Conservation (phyloP, 2,888 invertebrate genomes). For the Tineola bisselliella region DNA sequence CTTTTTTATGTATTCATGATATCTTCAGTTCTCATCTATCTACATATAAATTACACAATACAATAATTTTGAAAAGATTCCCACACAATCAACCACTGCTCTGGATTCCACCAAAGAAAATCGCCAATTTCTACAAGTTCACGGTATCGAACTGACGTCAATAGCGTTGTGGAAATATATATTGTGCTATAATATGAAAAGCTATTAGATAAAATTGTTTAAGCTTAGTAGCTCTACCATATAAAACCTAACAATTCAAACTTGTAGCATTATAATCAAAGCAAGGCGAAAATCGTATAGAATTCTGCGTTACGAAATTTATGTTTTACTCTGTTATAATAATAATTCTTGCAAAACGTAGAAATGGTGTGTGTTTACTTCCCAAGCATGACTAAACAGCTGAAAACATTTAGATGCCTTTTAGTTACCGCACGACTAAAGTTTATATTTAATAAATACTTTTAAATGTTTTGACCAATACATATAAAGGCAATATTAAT, state of each 20-base stretch:
- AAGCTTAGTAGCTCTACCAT: too few relatives aligned
- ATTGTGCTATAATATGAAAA: neutral
- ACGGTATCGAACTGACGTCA: neutral
- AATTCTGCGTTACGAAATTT: neutral
- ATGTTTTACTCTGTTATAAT: neutral
- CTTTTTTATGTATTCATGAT: conserved; percentile 19
- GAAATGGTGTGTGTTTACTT: too few relatives aligned
- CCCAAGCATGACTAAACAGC: too few relatives aligned
- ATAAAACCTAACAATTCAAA: too few relatives aligned
- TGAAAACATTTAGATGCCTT: too few relatives aligned
- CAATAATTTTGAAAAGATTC: neutral
- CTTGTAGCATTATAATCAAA: too few relatives aligned
- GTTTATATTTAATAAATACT: too few relatives aligned
- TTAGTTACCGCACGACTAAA: too few relatives aligned
- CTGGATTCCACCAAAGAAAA: neutral
- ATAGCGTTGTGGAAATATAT: neutral
- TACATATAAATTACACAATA: neutral
- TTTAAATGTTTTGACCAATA: too few relatives aligned
- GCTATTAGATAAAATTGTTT: neutral
- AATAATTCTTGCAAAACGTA: too few relatives aligned
- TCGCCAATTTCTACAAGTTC: neutral
- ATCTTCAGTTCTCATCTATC: neutral
- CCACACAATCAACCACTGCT: neutral
- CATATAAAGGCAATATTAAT: too few relatives aligned
- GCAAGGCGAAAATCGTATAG: too few relatives aligned